Evolutionary conservation across 2,888 invertebrate genomes (phyloP).

Genomic region (Tanytarsus gracilentus): DNA sequence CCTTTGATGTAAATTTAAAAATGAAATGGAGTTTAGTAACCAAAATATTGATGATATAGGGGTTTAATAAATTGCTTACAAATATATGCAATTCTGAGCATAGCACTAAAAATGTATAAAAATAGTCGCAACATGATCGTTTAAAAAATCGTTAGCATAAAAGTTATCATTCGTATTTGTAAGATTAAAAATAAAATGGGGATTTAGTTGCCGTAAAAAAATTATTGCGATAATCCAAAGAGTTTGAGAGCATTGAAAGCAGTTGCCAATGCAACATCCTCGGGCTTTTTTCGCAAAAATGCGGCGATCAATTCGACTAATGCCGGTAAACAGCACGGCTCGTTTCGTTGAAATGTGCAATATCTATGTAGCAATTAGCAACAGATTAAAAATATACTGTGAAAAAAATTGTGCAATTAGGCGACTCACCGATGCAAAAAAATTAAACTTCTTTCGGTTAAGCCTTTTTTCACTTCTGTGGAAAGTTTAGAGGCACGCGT

Average conservation of each 20-base stretch:
- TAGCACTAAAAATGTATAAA: neutral
- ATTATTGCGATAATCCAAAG: constrained; percentile 69
- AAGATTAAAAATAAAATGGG: neutral
- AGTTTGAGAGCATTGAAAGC: constrained; percentile 86
- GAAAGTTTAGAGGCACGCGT: constrained; percentile 87
- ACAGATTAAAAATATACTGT: neutral
- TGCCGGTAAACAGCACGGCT: constrained; percentile 88
- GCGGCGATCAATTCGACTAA: constrained; percentile 92
- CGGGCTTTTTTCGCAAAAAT: constrained; percentile 75
- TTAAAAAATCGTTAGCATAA: neutral
- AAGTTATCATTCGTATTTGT: neutral
- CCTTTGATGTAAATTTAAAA: neutral
- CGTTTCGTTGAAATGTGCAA: constrained; percentile 93
- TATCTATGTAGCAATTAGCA: constrained; percentile 47
- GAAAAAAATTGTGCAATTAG: neutral
- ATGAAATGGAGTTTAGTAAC: constrained; percentile 9
- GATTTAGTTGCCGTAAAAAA: neutral
- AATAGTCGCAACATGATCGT: neutral
- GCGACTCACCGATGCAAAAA: constrained; percentile 41
- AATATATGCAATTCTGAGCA: neutral
- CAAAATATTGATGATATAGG: too few relatives aligned
- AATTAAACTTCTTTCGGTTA: constrained; percentile 65
- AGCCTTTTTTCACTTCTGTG: constrained; percentile 72
- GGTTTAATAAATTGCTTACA: too few relatives aligned
- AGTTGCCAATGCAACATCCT: constrained; percentile 82